These are phyloP conservation scores for Druon quercuslanigerum DNA, from an alignment of 1,140 invertebrate species.

Conservation along the genomic window DNA sequence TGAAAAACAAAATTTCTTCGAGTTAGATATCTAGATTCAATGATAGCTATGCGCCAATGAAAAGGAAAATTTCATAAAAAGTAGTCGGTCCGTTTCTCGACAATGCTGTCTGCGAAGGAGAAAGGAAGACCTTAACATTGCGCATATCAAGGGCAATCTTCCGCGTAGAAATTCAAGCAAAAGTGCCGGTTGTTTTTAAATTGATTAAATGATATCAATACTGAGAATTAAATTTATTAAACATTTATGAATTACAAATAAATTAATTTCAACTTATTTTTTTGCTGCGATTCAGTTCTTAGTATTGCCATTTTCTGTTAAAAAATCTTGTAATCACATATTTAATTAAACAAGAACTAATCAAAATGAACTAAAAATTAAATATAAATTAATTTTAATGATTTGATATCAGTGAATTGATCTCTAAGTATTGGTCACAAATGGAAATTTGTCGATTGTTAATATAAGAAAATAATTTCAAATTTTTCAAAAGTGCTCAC, in stretches of 20 bases:
- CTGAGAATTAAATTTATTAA: no score
- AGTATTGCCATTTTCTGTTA: not conserved
- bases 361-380: conserved; percentile 27
- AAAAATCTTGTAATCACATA: conserved; percentile 42
- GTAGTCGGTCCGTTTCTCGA: conserved; percentile 24
- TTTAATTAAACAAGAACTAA: conserved; percentile 40
- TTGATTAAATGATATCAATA: not conserved
- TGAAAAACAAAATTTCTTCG: not conserved
- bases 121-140: conserved; percentile 55
- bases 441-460: not conserved
- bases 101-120: conserved; percentile 45
- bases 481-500: no score
- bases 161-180: conserved; percentile 45
- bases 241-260: not conserved
- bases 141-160: conserved; percentile 37
- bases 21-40: not conserved
- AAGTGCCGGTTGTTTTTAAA: not conserved
- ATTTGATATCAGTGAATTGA: no score
- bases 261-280: conserved; percentile 6
- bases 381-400: no score
- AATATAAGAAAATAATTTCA: no score
- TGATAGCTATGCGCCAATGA: conserved; percentile 22
- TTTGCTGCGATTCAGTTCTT: not conserved
- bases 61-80: conserved; percentile 28
- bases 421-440: no score